phyloP scores from a whole-genome alignment of 2,113 vertebrate species.

The Lonchura striata region DNA sequence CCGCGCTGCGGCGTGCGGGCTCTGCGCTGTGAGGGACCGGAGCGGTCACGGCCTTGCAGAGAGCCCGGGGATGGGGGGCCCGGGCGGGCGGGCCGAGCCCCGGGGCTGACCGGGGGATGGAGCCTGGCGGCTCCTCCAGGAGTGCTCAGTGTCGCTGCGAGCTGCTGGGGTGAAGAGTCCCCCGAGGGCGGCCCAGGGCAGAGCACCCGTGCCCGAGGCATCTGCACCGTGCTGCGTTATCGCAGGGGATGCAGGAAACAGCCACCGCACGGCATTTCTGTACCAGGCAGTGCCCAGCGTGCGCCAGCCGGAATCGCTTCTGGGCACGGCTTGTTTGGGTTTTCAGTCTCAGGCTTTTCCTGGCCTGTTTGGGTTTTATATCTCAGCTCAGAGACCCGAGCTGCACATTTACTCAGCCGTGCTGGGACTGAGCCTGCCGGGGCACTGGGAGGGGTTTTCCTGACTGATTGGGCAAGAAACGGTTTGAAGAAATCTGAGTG shows the following conservation, averaged over 20 bases:
- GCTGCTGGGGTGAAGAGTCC: background rate
- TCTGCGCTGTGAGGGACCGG: background rate
- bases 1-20: background rate
- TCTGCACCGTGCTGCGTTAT: rapidly evolving
- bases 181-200: background rate
- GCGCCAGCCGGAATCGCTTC: rapidly evolving
- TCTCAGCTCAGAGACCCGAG: background rate
- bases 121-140: too few relatives aligned
- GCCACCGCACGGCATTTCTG: rapidly evolving
- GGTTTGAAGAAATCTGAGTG: background rate
- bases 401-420: rapidly evolving
- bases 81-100: background rate
- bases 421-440: background rate
- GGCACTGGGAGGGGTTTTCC: background rate
- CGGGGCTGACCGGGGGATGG: background rate
- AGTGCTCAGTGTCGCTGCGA: background rate
- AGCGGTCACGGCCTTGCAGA: too few relatives aligned
- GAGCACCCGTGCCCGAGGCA: rapidly evolving
- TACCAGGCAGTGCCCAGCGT: rapidly evolving
- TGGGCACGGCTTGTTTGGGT: background rate
- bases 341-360: background rate
- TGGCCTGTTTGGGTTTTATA: background rate
- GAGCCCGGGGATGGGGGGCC: rapidly evolving
- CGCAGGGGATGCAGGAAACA: background rate
- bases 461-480: background rate